Evolutionary conservation across 2,888 invertebrate species (phyloP).

Genomic region (Exocentrus adspersus): DNA sequence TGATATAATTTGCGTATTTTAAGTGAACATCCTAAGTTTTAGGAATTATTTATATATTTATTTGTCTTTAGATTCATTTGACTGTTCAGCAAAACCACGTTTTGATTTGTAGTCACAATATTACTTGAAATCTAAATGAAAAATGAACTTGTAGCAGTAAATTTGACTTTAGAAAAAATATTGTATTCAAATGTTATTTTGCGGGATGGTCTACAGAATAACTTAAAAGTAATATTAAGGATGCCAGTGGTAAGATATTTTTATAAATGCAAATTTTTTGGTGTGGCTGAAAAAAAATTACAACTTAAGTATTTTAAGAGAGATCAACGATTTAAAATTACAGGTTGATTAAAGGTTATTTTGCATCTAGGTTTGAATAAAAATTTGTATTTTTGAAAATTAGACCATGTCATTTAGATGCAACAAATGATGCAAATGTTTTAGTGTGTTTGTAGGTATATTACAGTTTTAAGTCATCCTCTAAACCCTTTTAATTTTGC

Average conservation of each 20-base stretch:
- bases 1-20: background rate
- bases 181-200: too few species aligned
- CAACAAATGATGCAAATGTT: background rate
- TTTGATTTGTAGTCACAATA: background rate
- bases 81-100: background rate
- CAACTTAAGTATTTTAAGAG: too few species aligned
- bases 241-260: background rate
- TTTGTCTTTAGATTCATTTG: background rate
- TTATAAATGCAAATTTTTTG: background rate
- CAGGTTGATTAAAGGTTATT: too few species aligned
- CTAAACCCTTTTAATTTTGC: slow-evolving; percentile 15
- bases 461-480: background rate
- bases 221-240: background rate
- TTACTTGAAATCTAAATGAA: too few species aligned
- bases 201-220: background rate
- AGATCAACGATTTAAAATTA: too few species aligned
- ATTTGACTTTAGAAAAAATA: too few species aligned
- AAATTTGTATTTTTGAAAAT: background rate
- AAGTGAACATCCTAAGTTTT: background rate
- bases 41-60: background rate
- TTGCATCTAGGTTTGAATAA: background rate
- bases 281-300: too few species aligned
- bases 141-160: too few species aligned
- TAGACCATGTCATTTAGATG: background rate
- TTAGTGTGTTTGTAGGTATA: background rate